A percentile compares a stretch with the other conserved stretches of the same genome.
phyloP scores from a whole-genome alignment of 2,113 vertebrate species.

The Alaudala cheleensis region DNA sequence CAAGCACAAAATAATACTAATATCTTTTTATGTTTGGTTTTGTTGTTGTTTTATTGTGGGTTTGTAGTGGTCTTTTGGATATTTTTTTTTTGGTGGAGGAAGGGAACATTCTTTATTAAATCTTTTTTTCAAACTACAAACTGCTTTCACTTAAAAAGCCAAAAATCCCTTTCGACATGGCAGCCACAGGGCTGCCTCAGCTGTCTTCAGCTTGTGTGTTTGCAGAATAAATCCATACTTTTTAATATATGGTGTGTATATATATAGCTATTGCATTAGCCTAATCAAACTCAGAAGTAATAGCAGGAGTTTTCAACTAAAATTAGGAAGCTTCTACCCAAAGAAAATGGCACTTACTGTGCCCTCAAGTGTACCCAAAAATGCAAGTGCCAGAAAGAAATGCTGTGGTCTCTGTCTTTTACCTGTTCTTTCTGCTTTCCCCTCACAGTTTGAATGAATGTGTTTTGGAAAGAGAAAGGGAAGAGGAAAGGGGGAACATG shows the following conservation, averaged over 20 bases:
- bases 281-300: conserved; percentile 11
- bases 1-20: not conserved
- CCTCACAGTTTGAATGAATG: not conserved
- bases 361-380: not conserved
- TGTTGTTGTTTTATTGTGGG: not conserved
- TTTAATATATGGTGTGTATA: not conserved
- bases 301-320: not conserved
- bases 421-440: not conserved
- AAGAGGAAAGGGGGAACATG: not conserved
- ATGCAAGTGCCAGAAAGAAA: not conserved
- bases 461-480: not conserved
- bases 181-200: not conserved
- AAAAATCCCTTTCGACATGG: not conserved
- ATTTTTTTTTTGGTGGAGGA: not conserved
- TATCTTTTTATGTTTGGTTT: not conserved
- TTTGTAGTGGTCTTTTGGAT: too few species aligned
- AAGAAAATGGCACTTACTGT: not conserved
- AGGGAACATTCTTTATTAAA: not conserved
- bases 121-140: not conserved
- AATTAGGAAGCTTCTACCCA: not conserved
- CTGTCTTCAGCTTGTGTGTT: not conserved
- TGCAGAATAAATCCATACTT: not conserved
- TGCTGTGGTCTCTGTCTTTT: not conserved
- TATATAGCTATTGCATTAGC: not conserved
- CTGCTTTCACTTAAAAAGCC: not conserved